Evolutionary conservation across 2,797 vertebrate genomes (phyloP).

Genomic region (Acestrorhynchus altus): DNA sequence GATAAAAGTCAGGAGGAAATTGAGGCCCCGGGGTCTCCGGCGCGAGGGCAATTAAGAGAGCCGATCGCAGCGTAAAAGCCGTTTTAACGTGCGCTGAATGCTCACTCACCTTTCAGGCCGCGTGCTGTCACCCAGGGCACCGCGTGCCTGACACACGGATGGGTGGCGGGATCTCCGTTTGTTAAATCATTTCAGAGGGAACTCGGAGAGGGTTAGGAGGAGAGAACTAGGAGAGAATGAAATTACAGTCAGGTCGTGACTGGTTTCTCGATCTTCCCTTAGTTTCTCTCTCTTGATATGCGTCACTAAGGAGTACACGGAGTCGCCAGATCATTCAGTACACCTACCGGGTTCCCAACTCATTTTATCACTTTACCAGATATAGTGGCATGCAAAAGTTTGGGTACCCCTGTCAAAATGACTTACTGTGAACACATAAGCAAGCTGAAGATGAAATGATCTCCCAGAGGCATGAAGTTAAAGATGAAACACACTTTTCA

Average conservation of each 20-base stretch:
- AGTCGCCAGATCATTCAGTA: background rate
- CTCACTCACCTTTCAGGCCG: constrained; percentile 49
- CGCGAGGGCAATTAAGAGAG: constrained; percentile 61
- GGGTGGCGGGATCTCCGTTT: constrained; percentile 33
- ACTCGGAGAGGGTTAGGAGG: background rate
- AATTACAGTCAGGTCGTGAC: background rate
- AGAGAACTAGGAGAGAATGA: background rate
- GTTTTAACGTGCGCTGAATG: constrained; percentile 55
- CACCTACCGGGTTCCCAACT: background rate
- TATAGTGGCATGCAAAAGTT: too few relatives aligned
- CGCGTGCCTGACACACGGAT: constrained; percentile 22
- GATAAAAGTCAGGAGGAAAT: constrained; percentile 65
- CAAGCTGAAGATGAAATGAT: too few relatives aligned
- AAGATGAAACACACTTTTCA: too few relatives aligned
- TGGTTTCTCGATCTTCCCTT: background rate
- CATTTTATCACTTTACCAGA: too few relatives aligned
- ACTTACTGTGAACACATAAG: too few relatives aligned
- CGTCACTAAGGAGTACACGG: background rate
- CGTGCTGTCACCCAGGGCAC: constrained; percentile 32
- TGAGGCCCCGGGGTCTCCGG: constrained; percentile 60
- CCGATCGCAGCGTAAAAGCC: constrained; percentile 51
- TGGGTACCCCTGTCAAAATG: too few relatives aligned
- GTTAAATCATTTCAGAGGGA: constrained; percentile 18
- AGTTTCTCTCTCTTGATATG: background rate
- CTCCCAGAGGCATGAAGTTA: too few relatives aligned